Conservation (phyloP, 2,797 vertebrate genomes). For the Helicolenus hilgendorfi region DNA sequence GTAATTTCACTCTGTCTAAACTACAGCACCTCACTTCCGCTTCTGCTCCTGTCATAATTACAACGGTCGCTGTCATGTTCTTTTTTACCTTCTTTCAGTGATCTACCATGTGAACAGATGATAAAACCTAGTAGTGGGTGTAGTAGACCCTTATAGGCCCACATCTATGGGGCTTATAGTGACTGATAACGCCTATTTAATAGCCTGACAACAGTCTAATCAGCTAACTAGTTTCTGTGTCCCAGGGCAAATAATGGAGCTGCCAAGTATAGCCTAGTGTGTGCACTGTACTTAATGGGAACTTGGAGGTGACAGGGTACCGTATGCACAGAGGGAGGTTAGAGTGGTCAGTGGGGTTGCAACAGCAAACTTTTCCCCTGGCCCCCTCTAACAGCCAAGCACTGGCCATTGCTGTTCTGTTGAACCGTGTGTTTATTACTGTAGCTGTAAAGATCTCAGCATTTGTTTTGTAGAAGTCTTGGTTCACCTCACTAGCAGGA, state of each 20-base stretch:
- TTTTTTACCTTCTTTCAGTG: no score
- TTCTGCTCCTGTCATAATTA: no score
- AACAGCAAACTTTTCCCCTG: neutral
- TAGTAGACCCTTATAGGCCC: no score
- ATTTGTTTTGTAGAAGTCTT: neutral
- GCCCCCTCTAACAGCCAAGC: neutral
- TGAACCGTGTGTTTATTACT: neutral
- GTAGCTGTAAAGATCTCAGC: neutral
- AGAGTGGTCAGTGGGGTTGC: neutral
- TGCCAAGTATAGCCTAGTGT: neutral
- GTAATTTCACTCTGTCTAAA: no score
- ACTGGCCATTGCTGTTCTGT: neutral
- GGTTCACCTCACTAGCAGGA: neutral
- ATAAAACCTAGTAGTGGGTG: no score
- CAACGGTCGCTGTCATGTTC: no score
- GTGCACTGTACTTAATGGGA: neutral
- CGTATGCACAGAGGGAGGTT: neutral
- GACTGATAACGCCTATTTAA: no score
- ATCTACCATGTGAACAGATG: no score
- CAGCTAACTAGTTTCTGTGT: neutral
- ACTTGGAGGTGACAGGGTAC: neutral
- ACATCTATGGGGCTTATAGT: no score
- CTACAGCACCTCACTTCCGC: no score
- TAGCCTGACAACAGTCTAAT: neutral
- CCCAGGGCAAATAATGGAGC: neutral